Base-by-base conservation (phyloP, 92 coral and sea anemone species). In the Porites divaricata region DNA sequence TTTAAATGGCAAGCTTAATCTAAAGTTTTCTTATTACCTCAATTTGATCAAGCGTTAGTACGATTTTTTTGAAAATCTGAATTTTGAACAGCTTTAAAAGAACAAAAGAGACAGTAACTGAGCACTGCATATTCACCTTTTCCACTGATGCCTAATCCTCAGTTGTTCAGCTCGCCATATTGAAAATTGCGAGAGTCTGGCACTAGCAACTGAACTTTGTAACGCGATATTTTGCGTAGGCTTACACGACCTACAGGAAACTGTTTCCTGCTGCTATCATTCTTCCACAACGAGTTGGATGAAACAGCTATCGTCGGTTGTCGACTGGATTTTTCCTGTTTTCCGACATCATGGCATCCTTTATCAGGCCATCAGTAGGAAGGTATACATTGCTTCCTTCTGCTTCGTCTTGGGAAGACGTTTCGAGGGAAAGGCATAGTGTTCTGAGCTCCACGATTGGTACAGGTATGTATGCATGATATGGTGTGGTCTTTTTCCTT, bases 171-270 rank as follows among this genome's bases (percentile, higher is more conserved):
- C 45, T 35, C 62, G 75, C 84, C 84, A 79, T 79, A 17, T 66
- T 79, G 66, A 79, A 79, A 79, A 19, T 13, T 23, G 64, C 52
- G 84, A 24, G n/a, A 53, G 26, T 19, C 66, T 79, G 84, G 74
- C 17, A 67, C 84, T 79, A 79, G 52, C 0, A 4, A 8, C 53
- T 35, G 6, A 35, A 35, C 45, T 3, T 35, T 35, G 45, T 35
- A 0, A 35, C 45, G 45, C 6, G 45, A 35, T 35, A 35, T 35
- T 35, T 3, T 3, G 6, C 45, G 45, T 35, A 35, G 45, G 45
- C 45, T 35, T 35, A 35, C 6, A 35, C 4, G 45, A 35, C 45
- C 6, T 6, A 35, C 45, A 4, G 4, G 45, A 6, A 35, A 2
- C 0, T n/a, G 2, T 6, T 16, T 63, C 22, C 17, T 65, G 12